Conservation (phyloP, 2,888 invertebrate genomes). For the Listrodromus nycthemerus region DNA sequence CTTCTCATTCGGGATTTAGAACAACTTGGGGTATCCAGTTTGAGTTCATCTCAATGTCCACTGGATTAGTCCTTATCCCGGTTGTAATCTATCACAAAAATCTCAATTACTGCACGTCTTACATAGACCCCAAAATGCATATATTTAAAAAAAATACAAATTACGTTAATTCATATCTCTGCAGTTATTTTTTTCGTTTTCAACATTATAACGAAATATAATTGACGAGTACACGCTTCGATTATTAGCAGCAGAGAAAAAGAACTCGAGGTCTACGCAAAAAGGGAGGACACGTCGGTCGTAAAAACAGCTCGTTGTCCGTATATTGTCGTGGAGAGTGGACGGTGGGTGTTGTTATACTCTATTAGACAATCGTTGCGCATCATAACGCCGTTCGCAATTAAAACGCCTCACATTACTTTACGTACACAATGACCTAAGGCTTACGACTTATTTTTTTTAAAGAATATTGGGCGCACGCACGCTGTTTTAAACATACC, state of each 20-base stretch:
- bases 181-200: neutral
- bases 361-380: constrained; percentile 22
- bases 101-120: constrained; percentile 72
- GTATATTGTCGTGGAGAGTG: constrained; percentile 44
- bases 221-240: constrained; percentile 12
- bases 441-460: constrained; percentile 47
- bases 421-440: constrained; percentile 24
- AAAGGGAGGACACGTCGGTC: constrained; percentile 6
- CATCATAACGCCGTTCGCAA: constrained; percentile 54
- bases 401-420: constrained; percentile 49
- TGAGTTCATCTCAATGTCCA: constrained; percentile 80
- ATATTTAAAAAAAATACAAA: neutral
- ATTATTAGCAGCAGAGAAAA: neutral
- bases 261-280: constrained; percentile 42
- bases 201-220: neutral
- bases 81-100: constrained; percentile 80
- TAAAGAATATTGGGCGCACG: constrained; percentile 76
- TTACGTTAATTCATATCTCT: constrained; percentile 14
- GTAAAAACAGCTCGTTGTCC: constrained; percentile 38
- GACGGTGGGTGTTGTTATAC: constrained; percentile 23
- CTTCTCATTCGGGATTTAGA: constrained; percentile 10
- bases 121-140: neutral
- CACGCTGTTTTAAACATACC: constrained; percentile 80
- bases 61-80: constrained; percentile 75
- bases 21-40: constrained; percentile 48